phyloP scores from a whole-genome alignment of 2,797 vertebrate species.

The Bufotes viridis region DNA sequence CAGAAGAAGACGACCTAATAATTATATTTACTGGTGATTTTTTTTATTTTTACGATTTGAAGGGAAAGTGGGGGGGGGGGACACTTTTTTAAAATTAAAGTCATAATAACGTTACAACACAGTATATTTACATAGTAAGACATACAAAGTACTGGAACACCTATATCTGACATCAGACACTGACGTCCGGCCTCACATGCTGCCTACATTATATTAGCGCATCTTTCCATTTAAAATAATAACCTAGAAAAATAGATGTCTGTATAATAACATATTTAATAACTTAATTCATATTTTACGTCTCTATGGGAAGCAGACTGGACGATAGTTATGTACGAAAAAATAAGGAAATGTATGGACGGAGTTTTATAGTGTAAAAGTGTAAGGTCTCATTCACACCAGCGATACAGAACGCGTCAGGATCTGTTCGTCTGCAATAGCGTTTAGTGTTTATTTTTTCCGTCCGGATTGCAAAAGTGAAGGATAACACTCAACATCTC shows the following conservation, averaged over 20 bases:
- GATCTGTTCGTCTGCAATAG: no score
- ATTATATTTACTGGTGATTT: not conserved
- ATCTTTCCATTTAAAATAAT: constrained; percentile 40
- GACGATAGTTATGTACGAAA: not conserved
- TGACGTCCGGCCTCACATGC: constrained; percentile 31
- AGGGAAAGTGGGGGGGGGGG: no score
- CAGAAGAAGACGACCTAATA: not conserved
- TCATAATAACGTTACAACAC: not conserved
- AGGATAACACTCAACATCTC: no score
- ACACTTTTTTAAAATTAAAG: not conserved
- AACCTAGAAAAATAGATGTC: constrained; percentile 59
- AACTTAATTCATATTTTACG: constrained; percentile 18
- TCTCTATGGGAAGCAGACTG: not conserved
- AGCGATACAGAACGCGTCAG: no score
- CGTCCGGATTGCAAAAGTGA: no score
- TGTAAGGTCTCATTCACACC: no score
- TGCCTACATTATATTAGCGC: constrained; percentile 16
- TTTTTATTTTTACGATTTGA: not conserved
- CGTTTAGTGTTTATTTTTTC: no score
- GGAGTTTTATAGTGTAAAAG: not conserved
- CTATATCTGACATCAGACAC: constrained; percentile 11
- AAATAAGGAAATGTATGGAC: not conserved
- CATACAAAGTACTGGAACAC: not conserved
- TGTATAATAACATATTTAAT: constrained; percentile 39
- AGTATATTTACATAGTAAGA: constrained; percentile 17